These are phyloP conservation scores for Chalcosyrphus nemorum DNA, from an alignment of 2,888 invertebrate genomes.

Conservation along the genomic window DNA sequence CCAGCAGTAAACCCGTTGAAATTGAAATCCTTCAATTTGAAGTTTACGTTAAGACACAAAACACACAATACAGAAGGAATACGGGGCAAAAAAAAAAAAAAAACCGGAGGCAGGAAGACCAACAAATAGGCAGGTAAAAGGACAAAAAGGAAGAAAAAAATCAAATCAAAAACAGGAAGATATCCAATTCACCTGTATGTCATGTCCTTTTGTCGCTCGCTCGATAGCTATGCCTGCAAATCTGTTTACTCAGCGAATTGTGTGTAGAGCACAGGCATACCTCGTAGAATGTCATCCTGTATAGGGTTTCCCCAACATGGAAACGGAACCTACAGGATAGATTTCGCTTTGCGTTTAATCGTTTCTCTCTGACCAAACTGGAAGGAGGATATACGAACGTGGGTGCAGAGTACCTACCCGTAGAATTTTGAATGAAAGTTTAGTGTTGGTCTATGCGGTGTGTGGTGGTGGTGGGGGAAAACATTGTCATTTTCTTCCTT, in stretches of 20 bases:
- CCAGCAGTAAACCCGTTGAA: conserved; percentile 48
- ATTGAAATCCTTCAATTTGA: conserved; percentile 55
- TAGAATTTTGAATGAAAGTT: conserved; percentile 31
- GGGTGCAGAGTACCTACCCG: conserved; percentile 12
- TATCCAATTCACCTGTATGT: conserved; percentile 60
- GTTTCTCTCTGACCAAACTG: too few relatives aligned
- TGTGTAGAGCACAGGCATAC: conserved; percentile 23
- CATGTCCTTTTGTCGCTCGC: conserved; percentile 18
- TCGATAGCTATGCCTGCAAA: conserved; percentile 19
- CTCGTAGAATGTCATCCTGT: conserved; percentile 52
- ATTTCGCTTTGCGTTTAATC: conserved; percentile 39
- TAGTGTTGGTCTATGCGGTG: neutral
- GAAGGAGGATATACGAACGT: neutral
- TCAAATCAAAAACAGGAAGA: conserved; percentile 27
- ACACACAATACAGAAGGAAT: neutral
- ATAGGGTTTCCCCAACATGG: conserved; percentile 47
- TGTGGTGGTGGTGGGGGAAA: neutral
- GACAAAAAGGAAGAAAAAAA: neutral
- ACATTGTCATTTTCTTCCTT: neutral
- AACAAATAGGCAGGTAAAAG: neutral
- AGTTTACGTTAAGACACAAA: conserved; percentile 31
- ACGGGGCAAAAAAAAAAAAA: neutral
- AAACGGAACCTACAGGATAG: conserved; percentile 25
- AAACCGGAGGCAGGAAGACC: neutral
- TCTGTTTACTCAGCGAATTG: conserved; percentile 33